Evolutionary conservation across 2,797 vertebrate species (phyloP), one percentile per base, ranked within the genome.

Genomic region (Avahi laniger): DNA sequence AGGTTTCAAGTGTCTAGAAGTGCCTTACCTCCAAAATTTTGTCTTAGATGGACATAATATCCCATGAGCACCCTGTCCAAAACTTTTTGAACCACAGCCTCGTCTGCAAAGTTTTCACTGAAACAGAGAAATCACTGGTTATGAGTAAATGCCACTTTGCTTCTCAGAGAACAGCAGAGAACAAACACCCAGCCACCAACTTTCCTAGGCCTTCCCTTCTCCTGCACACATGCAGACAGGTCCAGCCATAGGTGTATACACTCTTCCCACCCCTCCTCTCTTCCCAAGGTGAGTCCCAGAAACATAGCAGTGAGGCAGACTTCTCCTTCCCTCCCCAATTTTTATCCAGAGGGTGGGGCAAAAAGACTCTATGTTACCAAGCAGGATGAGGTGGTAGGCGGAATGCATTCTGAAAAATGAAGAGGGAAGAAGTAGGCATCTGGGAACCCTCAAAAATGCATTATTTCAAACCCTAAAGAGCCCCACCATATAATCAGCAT

Each of bases 51-150:
- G 98, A 99, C 99, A 97, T 99, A 99, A 98, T 99, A 99, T 97
- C 99, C 99, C 98, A 99, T 99, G 98, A 99, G 99, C 98, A 99
- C 98, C 98, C 99, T 99, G 99, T 99, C 99, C 99, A 99, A 99
- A 97, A 99, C 99, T 95, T 99, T 98, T 98, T 99, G 99, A 98
- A 99, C 99, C 98, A 99, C 97, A 98, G 99, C 99, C 98, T 99
- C 99, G 97, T 98, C 99, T 98, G 99, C 99, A 98, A 98, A 98
- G 98, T 99, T 99, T 98, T 99, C 99, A 98, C 99, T 99, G 98
- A 92, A 98, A 98, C 81, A 98, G 43, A 98, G 89, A 97, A 97
- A 48, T 87, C 43, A 70, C 17, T 48, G n/a, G 5, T 76, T 70
- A 78, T 85, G 10, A 65, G 48, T 61, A 81, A 85, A 65, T 86